Evolutionary conservation across 37 sponge, comb jelly and placozoan species (phyloP).

Genomic region (Amphimedon queenslandica): DNA sequence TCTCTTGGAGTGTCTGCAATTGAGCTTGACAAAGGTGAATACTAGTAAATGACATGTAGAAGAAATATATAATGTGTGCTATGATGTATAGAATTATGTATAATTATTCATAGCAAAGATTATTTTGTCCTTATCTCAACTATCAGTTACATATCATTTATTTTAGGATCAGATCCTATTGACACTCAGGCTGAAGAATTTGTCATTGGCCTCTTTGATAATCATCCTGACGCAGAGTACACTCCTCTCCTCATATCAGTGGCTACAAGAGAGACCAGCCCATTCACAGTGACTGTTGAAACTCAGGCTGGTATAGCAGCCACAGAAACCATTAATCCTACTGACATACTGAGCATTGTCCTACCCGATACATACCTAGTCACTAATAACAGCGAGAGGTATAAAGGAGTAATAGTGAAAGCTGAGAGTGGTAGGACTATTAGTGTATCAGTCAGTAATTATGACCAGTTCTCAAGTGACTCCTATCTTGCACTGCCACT

Average conservation of each 20-base stretch:
- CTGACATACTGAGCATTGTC: not conserved
- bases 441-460: not conserved
- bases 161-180: not conserved
- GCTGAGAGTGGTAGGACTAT: conserved; percentile 2
- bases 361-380: not conserved
- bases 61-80: too few relatives aligned
- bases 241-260: too few relatives aligned
- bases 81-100: too few relatives aligned
- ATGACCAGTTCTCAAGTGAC: not conserved
- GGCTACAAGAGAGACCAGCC: not conserved
- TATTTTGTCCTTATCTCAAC: too few relatives aligned
- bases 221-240: conserved; percentile 3
- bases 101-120: too few relatives aligned
- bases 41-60: too few relatives aligned
- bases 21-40: too few relatives aligned
- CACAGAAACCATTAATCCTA: not conserved
- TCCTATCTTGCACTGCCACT: not conserved
- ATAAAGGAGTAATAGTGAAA: conserved; percentile 4
- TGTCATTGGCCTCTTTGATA: not conserved
- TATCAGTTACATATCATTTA: too few relatives aligned
- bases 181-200: conserved; percentile 1
- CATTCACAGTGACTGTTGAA: not conserved
- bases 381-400: not conserved
- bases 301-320: not conserved
- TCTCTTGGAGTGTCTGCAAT: too few relatives aligned